Percentiles rank a stretch among this genome's conserved stretches.
phyloP scores from a whole-genome alignment of 2,888 invertebrate species.

The Andricus curvator region DNA sequence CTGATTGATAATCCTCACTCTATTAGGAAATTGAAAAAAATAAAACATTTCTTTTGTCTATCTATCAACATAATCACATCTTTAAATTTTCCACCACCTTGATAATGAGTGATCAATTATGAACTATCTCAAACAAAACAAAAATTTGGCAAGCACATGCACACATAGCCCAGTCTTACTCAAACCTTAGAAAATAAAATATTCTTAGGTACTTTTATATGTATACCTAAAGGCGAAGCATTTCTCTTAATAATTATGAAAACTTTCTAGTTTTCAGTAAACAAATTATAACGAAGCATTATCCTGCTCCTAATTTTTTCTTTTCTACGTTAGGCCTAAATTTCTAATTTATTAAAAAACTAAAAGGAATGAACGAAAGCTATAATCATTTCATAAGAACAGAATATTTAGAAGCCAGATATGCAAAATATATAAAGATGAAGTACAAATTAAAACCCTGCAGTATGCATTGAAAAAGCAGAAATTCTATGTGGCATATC shows the following conservation, averaged over 20 bases:
- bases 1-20: neutral
- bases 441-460: neutral
- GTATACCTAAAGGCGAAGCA: neutral
- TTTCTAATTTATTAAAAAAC: too few relatives aligned
- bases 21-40: too few relatives aligned
- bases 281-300: neutral
- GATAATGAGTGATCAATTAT: neutral
- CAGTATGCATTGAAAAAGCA: neutral
- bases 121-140: neutral
- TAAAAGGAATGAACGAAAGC: neutral
- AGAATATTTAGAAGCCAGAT: neutral
- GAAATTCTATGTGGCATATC: neutral
- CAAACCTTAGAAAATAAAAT: neutral
- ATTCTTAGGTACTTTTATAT: neutral
- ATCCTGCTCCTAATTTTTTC: neutral
- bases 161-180: neutral
- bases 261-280: neutral
- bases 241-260: neutral
- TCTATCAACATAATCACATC: neutral
- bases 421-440: neutral
- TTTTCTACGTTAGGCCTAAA: too few relatives aligned
- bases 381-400: neutral
- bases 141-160: neutral
- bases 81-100: constrained; percentile 11
- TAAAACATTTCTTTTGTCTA: too few relatives aligned